A percentile compares a stretch with the other conserved stretches of the same genome.
Conservation (phyloP, 2,113 vertebrate species). For the Malurus alboscapulatus region DNA sequence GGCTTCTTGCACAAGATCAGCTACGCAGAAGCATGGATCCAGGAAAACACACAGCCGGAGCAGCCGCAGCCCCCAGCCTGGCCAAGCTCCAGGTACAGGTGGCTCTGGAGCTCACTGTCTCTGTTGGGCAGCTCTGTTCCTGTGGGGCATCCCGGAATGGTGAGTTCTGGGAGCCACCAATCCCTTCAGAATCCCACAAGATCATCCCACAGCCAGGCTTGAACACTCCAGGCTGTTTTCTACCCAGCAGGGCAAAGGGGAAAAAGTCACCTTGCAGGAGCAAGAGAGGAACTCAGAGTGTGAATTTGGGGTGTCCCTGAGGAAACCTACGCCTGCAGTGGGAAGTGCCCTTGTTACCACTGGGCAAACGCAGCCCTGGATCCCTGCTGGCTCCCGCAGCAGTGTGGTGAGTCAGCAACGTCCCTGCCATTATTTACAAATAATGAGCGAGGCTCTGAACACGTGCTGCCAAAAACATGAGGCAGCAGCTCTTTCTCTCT, state of each 20-base stretch:
- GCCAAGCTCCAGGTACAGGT: neutral
- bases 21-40: neutral
- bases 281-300: neutral
- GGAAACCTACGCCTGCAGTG: neutral
- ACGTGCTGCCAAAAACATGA: neutral
- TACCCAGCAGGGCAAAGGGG: neutral
- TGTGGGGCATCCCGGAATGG: fast-evolving
- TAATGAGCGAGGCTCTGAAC: neutral
- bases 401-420: neutral
- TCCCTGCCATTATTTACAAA: conserved; percentile 22
- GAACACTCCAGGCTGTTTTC: neutral
- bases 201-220: neutral
- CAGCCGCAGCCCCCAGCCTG: neutral
- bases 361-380: neutral
- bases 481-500: neutral
- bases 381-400: neutral
- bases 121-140: fast-evolving
- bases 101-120: neutral
- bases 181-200: neutral
- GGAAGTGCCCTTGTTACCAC: neutral
- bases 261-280: neutral
- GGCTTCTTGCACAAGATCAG: conserved; percentile 25
- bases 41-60: neutral
- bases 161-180: neutral
- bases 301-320: neutral